Evolutionary conservation across 2,113 vertebrate genomes (phyloP), one percentile per base, ranked within the genome.

Genomic region (Mionectes macconnelli): DNA sequence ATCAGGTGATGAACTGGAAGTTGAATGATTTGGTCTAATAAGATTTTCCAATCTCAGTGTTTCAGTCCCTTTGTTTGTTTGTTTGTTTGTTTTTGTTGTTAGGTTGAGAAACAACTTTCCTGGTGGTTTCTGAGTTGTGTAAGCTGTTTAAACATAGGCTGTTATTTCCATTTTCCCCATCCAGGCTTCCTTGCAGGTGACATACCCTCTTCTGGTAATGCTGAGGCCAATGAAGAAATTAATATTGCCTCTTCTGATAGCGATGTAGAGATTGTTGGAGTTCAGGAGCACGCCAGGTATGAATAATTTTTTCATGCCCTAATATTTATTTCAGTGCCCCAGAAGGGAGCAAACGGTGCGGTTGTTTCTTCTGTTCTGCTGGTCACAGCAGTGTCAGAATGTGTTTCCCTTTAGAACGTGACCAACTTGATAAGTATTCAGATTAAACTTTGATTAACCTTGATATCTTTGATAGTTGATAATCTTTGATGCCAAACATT

Each of bases 231-330:
- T 94, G 98, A 98, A 97, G 98, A 99, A 98, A 99, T 99, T 93
- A 98, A 98, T 80, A 98, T 99, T 35, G 97, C 98, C 28, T 99
- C 99, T 92, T 99, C 99, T 14, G 99, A 99, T 94, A 99, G 99
- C 0, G 99, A 99, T 97, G 99, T 99, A 96, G 99, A 99, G 97
- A 99, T 99, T 79, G 98, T 99, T 59, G 99, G 99, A 53, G 99
- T 99, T 96, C 99, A 99, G 91, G 99, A 99, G 96, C 98, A 99
- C 90, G 97, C 99, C 96, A 98, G 99, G 99, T 99, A 98, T 78
- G 14, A 30, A 39, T 88, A 90, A 9, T 14, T 45, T 55, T 88
- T 76, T 47, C 57, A 62, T 50, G 10, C 37, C 82, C 47, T 66
- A 49, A 17, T 85, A 52, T 25, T 60, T 57, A 57, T 86, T 92